Evolutionary conservation across 2,888 invertebrate species (phyloP).

Genomic region (Netelia inedita): DNA sequence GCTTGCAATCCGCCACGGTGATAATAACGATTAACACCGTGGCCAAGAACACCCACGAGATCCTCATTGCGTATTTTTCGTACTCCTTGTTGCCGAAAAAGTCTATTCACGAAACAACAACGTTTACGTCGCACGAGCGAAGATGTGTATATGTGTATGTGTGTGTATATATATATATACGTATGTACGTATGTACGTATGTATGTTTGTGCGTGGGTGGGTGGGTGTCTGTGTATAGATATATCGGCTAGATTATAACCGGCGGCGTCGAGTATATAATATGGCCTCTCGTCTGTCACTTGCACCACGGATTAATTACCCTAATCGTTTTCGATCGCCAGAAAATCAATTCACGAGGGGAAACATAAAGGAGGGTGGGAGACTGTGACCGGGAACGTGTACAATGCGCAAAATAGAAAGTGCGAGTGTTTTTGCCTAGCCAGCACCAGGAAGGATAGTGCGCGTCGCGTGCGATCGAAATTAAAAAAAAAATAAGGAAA

Average conservation of each 20-base stretch:
- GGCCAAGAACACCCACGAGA: constrained; percentile 85
- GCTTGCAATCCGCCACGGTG: constrained; percentile 87
- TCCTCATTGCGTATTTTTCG: constrained; percentile 80
- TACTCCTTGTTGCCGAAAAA: constrained; percentile 2
- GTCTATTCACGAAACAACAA: neutral
- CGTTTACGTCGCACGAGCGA: neutral
- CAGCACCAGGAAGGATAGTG: too few relatives aligned
- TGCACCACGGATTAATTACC: constrained; percentile 54
- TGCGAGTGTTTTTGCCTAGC: neutral
- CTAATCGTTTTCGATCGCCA: constrained; percentile 41
- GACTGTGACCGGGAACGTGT: neutral
- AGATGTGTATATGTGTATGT: neutral
- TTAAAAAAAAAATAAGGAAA: neutral
- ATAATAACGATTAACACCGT: constrained; percentile 83
- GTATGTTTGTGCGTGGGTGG: neutral
- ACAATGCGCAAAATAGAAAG: constrained; percentile 48
- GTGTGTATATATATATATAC: constrained; percentile 6
- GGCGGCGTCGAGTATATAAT: constrained; percentile 43
- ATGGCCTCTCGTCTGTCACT: constrained; percentile 55
- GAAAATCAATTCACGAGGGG: constrained; percentile 46
- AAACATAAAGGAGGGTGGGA: constrained; percentile 2
- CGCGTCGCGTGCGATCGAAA: too few relatives aligned
- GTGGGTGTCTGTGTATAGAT: constrained; percentile 7
- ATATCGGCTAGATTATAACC: constrained; percentile 32
- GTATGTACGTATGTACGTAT: neutral